Evolutionary conservation across 2,888 invertebrate genomes (phyloP).

Genomic region (Cephus pygmeus): DNA sequence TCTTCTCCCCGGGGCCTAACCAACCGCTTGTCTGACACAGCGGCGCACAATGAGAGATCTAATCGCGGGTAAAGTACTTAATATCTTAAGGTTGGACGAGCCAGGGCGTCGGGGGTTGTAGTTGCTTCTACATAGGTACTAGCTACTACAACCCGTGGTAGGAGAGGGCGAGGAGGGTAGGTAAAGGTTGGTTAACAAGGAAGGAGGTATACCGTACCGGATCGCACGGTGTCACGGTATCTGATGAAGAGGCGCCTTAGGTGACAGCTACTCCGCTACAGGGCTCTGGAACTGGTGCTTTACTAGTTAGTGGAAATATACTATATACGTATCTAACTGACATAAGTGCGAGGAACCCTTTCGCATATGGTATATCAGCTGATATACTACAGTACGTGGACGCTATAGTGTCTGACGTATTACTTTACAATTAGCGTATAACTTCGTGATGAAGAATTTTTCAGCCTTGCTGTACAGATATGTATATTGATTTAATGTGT

Average conservation of each 20-base stretch:
- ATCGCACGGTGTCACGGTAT: slow-evolving; percentile 44
- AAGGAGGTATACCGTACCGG: not conserved
- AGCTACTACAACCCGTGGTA: not conserved
- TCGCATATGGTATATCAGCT: not conserved
- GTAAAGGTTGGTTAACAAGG: not conserved
- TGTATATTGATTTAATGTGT: not conserved
- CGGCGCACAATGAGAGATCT: slow-evolving; percentile 64
- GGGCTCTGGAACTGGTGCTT: slow-evolving; percentile 30
- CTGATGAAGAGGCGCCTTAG: slow-evolving; percentile 56
- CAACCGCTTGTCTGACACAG: slow-evolving; percentile 63
- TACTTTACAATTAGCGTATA: not conserved
- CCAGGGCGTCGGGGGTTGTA: slow-evolving; percentile 37
- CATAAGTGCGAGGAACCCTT: not conserved
- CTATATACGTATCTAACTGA: not conserved
- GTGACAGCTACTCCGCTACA: slow-evolving; percentile 51
- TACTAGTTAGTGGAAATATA: not conserved
- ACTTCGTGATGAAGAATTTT: not conserved
- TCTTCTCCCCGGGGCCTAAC: slow-evolving; percentile 40
- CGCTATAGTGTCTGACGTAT: not conserved
- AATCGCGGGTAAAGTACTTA: slow-evolving; percentile 66
- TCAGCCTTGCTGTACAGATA: not conserved
- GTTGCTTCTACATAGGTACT: slow-evolving; percentile 15
- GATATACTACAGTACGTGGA: not conserved
- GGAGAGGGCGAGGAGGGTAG: not conserved
- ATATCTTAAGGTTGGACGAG: slow-evolving; percentile 62